A percentile compares a stretch with the other conserved stretches of the same genome.
phyloP scores from a whole-genome alignment of 1,140 invertebrate genomes.

The Pectinophora gossypiella region DNA sequence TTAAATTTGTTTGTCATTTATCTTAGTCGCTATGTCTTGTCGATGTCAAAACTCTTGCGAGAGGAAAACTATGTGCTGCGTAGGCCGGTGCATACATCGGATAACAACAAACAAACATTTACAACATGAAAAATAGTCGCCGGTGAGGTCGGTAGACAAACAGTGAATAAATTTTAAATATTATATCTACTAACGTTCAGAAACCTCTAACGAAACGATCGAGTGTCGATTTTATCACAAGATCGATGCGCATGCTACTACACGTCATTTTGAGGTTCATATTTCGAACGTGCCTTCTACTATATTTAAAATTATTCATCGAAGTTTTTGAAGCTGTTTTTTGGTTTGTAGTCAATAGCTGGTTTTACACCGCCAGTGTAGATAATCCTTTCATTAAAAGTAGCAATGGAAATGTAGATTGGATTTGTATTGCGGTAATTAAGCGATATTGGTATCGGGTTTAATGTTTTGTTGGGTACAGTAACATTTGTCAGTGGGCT shows the following conservation, averaged over 20 bases:
- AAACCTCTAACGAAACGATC: not conserved
- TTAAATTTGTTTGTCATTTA: too few relatives aligned
- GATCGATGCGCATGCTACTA: not conserved
- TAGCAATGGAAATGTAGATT: not conserved
- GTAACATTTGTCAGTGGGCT: constrained; percentile 15
- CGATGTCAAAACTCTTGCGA: too few relatives aligned
- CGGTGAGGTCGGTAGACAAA: too few relatives aligned
- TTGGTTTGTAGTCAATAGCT: not conserved
- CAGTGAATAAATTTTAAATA: too few relatives aligned
- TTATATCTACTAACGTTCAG: not conserved
- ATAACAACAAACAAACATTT: too few relatives aligned
- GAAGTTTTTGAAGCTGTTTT: not conserved
- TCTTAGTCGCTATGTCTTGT: too few relatives aligned
- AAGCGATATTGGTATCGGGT: not conserved
- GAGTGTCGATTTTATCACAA: not conserved
- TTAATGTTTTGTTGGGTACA: not conserved
- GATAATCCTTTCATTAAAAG: not conserved
- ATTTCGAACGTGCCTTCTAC: not conserved
- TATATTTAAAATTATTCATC: not conserved
- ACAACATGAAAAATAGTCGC: too few relatives aligned
- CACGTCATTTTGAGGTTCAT: not conserved
- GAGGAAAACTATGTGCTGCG: too few relatives aligned
- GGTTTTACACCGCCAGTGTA: not conserved
- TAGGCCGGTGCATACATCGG: too few relatives aligned
- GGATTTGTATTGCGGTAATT: not conserved